Conservation (phyloP, 1,140 invertebrate genomes). For the Armadillidium nasatum region DNA sequence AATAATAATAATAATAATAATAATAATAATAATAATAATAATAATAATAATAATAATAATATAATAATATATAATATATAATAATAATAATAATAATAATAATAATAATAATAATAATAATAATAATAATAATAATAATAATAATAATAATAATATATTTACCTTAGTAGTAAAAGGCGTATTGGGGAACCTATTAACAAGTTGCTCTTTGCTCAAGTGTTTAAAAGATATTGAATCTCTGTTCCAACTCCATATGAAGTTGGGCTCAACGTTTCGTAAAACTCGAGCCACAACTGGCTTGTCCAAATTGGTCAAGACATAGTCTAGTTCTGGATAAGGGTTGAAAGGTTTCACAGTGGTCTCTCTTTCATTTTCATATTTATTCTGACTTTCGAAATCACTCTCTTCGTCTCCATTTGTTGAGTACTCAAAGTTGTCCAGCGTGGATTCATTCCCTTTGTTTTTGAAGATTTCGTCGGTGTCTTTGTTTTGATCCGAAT, state of each 20-base stretch:
- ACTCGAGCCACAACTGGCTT: slow-evolving; percentile 48
- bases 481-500: not conserved
- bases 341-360: slow-evolving; percentile 32
- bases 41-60: too few relatives aligned
- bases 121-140: too few relatives aligned
- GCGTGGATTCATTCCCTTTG: not conserved
- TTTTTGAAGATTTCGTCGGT: not conserved
- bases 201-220: slow-evolving; percentile 59
- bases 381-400: not conserved
- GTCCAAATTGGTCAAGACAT: slow-evolving; percentile 33
- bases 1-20: too few relatives aligned
- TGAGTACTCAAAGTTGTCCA: not conserved
- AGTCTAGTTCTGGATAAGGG: slow-evolving; percentile 36
- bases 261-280: slow-evolving; percentile 57
- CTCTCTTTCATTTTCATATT: slow-evolving; percentile 4
- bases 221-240: slow-evolving; percentile 71
- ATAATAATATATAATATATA: too few relatives aligned
- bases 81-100: too few relatives aligned
- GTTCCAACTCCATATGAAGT: slow-evolving; percentile 82
- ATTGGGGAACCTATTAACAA: slow-evolving; percentile 71
- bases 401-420: too few relatives aligned
- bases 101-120: too few relatives aligned
- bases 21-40: too few relatives aligned
- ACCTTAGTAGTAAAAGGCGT: too few relatives aligned
- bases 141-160: too few relatives aligned